Evolutionary conservation across 2,888 invertebrate genomes (phyloP), one percentile per base, ranked within the genome.

Genomic region (Lasioglossum villosulum): DNA sequence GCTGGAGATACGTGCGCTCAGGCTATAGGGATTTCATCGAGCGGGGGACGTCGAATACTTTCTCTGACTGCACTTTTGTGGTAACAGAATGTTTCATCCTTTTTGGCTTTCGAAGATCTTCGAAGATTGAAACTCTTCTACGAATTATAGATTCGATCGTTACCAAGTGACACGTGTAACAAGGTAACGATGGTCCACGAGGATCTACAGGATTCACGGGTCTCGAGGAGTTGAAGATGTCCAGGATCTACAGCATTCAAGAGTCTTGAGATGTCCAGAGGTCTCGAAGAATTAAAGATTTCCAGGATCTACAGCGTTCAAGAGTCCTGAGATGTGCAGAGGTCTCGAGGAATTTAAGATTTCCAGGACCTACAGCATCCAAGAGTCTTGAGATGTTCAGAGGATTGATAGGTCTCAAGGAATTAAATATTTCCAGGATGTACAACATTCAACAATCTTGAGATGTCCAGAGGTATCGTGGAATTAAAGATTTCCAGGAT

Each of bases 61-160:
- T 68, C 37, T 68, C 68, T 4, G 23, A 68, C 37, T 68, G 68
- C 68, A 68, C 68, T 68, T 37, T 68, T 37, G 12, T 23, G 68
- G 68, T 4, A 23, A 34, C 68, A 37, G 34, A 34, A 16, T 63
- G 63, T 19, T 37, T 37, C 37, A 10, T 19, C 10, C 23, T 10
- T 68, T 68, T 68, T 68, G 3, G 34, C 10, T 23, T 12, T 68
- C 56, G 12, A 56, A 56, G 2, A 5, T 63, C 30, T 30, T 30
- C 30, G 16, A 16, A 30, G 30, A 23, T 56, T 12, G 4, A 56
- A 4, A 2, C 23, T 23, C 2, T 52, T 2, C 8, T 23, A 8
- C 8, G 52, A 23, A 52, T 52, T 10, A 12, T 12, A 12, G 56
- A 4, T n/a, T n/a, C 8, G 16, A 2, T 1, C 16, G 16, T 30